Base-by-base conservation (phyloP, 2,797 vertebrate species). In the Heteromormyrus szaboi region DNA sequence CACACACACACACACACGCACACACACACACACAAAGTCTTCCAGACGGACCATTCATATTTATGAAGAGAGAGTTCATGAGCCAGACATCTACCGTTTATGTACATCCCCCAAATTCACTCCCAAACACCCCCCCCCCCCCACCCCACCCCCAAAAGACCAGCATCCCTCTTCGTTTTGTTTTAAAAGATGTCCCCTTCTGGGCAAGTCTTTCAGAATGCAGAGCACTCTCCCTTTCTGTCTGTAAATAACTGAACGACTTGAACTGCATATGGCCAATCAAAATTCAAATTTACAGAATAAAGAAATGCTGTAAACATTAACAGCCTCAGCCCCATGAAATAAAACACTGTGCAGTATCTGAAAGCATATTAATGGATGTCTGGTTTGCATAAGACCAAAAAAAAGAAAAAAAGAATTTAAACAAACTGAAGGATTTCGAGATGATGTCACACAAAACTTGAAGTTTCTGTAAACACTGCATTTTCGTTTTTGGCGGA, bases 121-220 rank as follows among this genome's bases (percentile, higher is more conserved):
- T 83, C 84, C 46, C 83, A 87, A 17, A n/a, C 6, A 4, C 19
- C 48, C 48, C 19, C 12, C 51, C 14, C 0, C 51, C 8, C 50
- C 14, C n/a, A 6, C 17, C 5, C n/a, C 86, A 22, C 22, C 19
- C 88, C 84, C 89, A 88, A 72, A 88, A 19, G 48, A 90, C 88
- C 44, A 48, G 9, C 56, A 29, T 41, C 29, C 17, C 33, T 37
- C 54, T 86, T 33, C 88, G 90, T 41, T 44, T 90, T 89, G 92
- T 91, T 91, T 94, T 90, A 92, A 86, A 89, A 90, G 81, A 91
- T 88, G 91, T 90, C 87, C 91, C 91, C 92, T 92, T 91, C 92
- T 91, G 90, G 88, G 37, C 44, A 53, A 94, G 95, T 94, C 93
- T 91, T 95, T 94, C 94, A 90, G 88, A 92, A 93, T 91, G 91